Evolutionary conservation across 2,888 invertebrate species (phyloP), one percentile per base, ranked within the genome.

Genomic region (Pseudoips prasinana): DNA sequence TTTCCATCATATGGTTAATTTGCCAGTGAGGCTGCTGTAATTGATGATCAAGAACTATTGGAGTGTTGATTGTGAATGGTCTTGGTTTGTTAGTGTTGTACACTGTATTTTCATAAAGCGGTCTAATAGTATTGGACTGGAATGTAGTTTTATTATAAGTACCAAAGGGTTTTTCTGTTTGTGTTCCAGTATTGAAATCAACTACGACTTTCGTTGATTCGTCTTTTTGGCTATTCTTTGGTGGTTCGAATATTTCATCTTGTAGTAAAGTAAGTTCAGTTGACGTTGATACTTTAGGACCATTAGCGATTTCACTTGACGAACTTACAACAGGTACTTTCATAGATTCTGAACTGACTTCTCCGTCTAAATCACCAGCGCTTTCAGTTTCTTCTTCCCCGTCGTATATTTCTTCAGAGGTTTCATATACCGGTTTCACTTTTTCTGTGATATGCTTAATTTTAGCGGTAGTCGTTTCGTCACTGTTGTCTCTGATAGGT

Each of bases 11-110:
- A 33, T 88, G 77, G 55, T 88, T 88, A 10, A 88, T 88, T 51
- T 88, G 88, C 88, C 88, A 88, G 49, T 88, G 88, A 7, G 88
- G 88, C 55, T 87, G 86, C 39, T 88, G 88, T 22, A 87, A 46
- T 46, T 87, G 87, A 56, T 86, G 82, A 42, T 87, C 87, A 17
- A 87, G 64, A 7, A 81, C 73, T 7, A 68, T 58, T 3, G 66
- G 50, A 14, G 71, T 71, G 34, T 74, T 79, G 1, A 79, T 57
- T 10, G 83, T 77, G 52, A 89, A 89, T 6, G 89, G 89, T 46
- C 86, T 77, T 7, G 89, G 89, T 48, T 77, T 80, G 56, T 66
- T 14, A 14, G 14, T 14, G 7, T 20, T 69, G 10, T 74, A 68
- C 1, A 64, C 46, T 46, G 72, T 71, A 8, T 62, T 62, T 24